Base-by-base conservation (phyloP, 2,113 vertebrate species). In the Lampris megalopsis region DNA sequence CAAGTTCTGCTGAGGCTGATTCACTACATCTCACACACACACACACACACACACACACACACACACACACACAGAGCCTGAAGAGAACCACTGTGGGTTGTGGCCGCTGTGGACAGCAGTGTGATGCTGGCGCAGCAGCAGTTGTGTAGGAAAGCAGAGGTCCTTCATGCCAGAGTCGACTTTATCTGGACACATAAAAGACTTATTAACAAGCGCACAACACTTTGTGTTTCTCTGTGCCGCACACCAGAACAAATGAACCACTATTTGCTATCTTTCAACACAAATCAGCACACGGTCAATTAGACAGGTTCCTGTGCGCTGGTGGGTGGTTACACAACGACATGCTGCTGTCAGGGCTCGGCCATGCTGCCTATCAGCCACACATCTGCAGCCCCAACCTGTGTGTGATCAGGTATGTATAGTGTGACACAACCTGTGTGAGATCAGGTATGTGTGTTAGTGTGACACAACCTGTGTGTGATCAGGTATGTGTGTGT, bases 221-320 rank as follows among this genome's bases (percentile, higher is more conserved):
- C 63, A 63, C 60, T 49, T 52, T 75, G 69, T 68, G 73, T 61
- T 8, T 49, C 13, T 24, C 35, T 38, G 67, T 41, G 68, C 50
- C 54, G 42, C 45, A 36, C 67, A 71, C n/a, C 71, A 68, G 58
- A 65, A 9, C 64, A 67, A 69, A 62, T 48, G 61, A 78, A 56
- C 52, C 64, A 35, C 56, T 87, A 80, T 88, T 90, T 84, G 84
- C 47, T 76, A 69, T 80, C 70, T 71, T 83, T 85, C 75, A 78
- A 61, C 86, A 67, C 65, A 36, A 58, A 87, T 89, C 83, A 82
- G 61, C 4, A 2, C 73, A 80, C 38, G 40, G 52, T 47, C 84
- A 79, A 87, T 88, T 88, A 81, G 76, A 84, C 82, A 50, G 37
- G 54, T 66, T 85, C 59, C 72, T 77, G 47, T 63, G 69, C 72